phyloP scores from a whole-genome alignment of 1,140 invertebrate species.

The Papilio polyxenes region DNA sequence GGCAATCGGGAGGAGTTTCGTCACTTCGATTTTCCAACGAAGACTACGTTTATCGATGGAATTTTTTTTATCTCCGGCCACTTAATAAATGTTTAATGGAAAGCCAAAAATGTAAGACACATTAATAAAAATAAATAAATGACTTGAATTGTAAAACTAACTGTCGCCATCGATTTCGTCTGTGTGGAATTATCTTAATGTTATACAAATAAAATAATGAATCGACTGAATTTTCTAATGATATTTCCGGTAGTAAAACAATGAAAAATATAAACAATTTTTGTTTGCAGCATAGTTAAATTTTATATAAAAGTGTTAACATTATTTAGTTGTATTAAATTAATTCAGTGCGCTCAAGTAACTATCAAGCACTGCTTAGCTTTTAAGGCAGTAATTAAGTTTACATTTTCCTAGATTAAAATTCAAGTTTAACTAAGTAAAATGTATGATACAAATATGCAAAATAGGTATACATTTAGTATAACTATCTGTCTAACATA shows the following conservation, averaged over 20 bases:
- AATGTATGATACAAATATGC: neutral
- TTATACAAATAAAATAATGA: too few species aligned
- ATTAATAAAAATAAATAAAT: slow-evolving; percentile 3
- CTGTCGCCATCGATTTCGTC: neutral
- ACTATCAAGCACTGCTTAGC: neutral
- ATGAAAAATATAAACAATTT: too few species aligned
- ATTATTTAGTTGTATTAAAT: neutral
- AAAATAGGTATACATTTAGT: too few species aligned
- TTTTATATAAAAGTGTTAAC: neutral
- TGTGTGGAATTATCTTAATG: neutral
- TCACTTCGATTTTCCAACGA: neutral
- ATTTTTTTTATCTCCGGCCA: slow-evolving; percentile 1
- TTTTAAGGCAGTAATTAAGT: neutral
- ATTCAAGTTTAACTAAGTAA: neutral
- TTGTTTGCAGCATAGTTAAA: too few species aligned
- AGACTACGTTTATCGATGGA: neutral
- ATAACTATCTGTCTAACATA: too few species aligned
- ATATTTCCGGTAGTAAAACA: neutral
- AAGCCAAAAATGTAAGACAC: neutral
- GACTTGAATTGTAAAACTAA: neutral
- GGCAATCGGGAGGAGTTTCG: neutral
- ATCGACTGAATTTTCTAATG: neutral
- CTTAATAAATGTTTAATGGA: neutral
- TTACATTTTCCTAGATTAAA: neutral
- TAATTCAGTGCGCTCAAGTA: neutral